Evolutionary conservation across 2,888 invertebrate genomes (phyloP).

Genomic region (Acleris holmiana): DNA sequence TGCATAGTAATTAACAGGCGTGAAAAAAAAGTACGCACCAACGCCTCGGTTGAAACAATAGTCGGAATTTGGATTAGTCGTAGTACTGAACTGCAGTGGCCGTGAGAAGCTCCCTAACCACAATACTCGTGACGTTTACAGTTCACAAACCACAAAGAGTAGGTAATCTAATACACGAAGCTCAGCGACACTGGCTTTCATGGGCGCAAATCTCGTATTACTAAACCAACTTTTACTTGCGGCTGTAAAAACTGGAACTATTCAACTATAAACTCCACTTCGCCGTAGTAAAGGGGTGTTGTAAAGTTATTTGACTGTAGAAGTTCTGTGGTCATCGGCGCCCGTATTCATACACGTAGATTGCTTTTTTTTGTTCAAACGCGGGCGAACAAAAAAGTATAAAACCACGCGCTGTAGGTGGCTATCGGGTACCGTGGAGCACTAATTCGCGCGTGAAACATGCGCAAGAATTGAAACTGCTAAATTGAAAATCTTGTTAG

Average conservation of each 20-base stretch:
- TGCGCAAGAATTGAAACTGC: conserved; percentile 58
- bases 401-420: conserved; percentile 58
- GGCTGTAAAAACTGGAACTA: conserved; percentile 42
- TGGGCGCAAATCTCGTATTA: conserved; percentile 79
- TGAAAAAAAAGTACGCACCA: conserved; percentile 14
- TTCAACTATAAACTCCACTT: conserved; percentile 48
- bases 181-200: conserved; percentile 82
- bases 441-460: conserved; percentile 57
- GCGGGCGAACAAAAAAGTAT: conserved; percentile 67
- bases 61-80: conserved; percentile 56
- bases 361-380: conserved; percentile 75
- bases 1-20: background rate
- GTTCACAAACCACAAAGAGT: conserved; percentile 76
- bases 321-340: conserved; percentile 55
- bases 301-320: conserved; percentile 47
- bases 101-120: conserved; percentile 78
- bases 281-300: conserved; percentile 45
- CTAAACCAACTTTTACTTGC: conserved; percentile 52
- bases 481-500: conserved; percentile 43
- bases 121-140: conserved; percentile 74
- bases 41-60: conserved; percentile 56
- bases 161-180: conserved; percentile 82
- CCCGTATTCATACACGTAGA: conserved; percentile 68
- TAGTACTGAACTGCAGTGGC: conserved; percentile 50
- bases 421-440: conserved; percentile 66